A percentile compares a stretch with the other conserved stretches of the same genome.
Conservation (phyloP, 1,140 invertebrate species). For the Stegodyphus mimosarum region DNA sequence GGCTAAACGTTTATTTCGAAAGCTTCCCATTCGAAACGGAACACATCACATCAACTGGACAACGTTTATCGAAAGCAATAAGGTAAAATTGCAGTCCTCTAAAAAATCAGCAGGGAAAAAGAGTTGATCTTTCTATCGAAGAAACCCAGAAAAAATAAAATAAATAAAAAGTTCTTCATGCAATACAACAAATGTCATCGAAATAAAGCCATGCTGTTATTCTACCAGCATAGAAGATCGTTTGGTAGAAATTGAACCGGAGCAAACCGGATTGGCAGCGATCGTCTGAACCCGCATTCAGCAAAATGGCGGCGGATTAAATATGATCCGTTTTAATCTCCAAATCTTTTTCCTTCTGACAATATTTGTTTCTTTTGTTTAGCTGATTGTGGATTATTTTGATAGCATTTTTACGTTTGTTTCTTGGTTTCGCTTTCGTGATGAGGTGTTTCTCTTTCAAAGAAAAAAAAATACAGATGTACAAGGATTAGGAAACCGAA, state of each 20-base stretch:
- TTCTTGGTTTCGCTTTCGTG: not conserved
- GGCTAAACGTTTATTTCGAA: no score
- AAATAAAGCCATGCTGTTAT: constrained; percentile 44
- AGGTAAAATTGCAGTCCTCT: constrained; percentile 41
- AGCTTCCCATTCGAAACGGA: not conserved
- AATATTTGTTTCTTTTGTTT: constrained; percentile 15
- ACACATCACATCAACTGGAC: constrained; percentile 17
- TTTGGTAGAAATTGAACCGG: constrained; percentile 40
- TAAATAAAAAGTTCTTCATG: not conserved
- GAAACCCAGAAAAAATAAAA: not conserved
- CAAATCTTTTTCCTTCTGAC: constrained; percentile 17
- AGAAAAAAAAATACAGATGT: no score
- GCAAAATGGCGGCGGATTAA: constrained; percentile 50
- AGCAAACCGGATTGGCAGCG: not conserved
- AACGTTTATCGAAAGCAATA: constrained; percentile 47
- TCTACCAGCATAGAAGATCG: constrained; percentile 50
- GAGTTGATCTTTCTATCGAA: constrained; percentile 1
- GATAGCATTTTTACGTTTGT: not conserved
- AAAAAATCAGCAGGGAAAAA: constrained; percentile 11
- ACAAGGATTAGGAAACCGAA: no score
- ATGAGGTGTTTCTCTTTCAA: constrained; percentile 19
- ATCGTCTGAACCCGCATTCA: constrained; percentile 17
- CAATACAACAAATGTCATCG: constrained; percentile 52
- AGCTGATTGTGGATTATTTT: constrained; percentile 40
- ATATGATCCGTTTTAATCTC: constrained; percentile 58